A percentile compares a stretch with the other conserved stretches of the same genome.
These are phyloP conservation scores for Meandrusa payeni DNA, from an alignment of 2,888 invertebrate genomes.

Conservation along the genomic window DNA sequence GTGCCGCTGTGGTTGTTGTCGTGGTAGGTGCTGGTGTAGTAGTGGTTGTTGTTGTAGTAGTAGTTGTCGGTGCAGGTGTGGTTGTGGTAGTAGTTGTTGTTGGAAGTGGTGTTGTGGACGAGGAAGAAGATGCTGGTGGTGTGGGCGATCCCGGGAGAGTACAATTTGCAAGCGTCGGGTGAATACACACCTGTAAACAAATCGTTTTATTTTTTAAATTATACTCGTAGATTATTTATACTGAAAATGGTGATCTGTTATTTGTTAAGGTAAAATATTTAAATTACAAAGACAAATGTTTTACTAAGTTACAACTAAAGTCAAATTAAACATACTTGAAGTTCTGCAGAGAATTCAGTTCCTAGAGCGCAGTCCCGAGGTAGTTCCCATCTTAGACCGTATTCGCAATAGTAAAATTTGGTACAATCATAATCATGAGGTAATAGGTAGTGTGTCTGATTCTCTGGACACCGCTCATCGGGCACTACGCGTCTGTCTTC, in stretches of 20 bases:
- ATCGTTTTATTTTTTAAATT: no score
- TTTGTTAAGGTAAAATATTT: no score
- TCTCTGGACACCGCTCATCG: conserved; percentile 48
- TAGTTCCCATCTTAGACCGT: conserved; percentile 39
- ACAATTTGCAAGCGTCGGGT: conserved; percentile 41
- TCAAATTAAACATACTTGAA: conserved; percentile 49
- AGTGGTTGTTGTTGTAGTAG: conserved; percentile 20
- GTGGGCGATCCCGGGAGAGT: conserved; percentile 32
- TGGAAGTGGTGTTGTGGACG: conserved; percentile 18
- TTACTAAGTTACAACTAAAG: no score
- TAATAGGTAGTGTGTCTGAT: conserved; percentile 41
- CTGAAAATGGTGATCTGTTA: no score
- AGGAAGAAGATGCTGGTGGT: conserved; percentile 26
- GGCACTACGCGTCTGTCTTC: conserved; percentile 30
- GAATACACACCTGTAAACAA: conserved; percentile 45
- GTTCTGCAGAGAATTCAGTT: conserved; percentile 43
- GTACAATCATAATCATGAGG: conserved; percentile 60
- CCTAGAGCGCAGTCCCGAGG: conserved; percentile 42
- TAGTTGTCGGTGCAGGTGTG: no score
- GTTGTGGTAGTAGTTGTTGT: conserved; percentile 23
- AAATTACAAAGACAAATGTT: no score
- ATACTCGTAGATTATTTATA: no score
- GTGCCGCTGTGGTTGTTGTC: conserved; percentile 24
- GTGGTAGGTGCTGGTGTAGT: no score
- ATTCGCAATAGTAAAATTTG: conserved; percentile 60